Conservation (phyloP, 2,113 vertebrate species). For the Tragelaphus strepsiceros region DNA sequence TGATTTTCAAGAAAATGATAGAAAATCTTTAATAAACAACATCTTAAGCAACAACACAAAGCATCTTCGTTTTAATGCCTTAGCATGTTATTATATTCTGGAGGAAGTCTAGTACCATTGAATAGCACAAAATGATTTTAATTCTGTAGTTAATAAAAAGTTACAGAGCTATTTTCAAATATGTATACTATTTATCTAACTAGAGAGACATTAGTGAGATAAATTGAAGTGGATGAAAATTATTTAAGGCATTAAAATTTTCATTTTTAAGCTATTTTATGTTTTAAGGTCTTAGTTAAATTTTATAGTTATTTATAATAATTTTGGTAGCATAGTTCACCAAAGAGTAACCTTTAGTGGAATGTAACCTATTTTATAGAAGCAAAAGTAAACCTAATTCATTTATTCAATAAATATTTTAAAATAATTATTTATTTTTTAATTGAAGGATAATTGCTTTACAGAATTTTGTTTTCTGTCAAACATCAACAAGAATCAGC, state of each 20-base stretch:
- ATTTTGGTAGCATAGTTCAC: background rate
- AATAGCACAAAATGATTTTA: background rate
- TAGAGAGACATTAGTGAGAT: background rate
- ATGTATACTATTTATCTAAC: background rate
- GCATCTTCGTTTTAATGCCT: background rate
- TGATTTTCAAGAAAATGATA: background rate
- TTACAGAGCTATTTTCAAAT: background rate
- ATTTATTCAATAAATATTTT: constrained; percentile 25
- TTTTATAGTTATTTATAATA: background rate
- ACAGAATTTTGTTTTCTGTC: background rate
- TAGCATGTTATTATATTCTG: background rate
- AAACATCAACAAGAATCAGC: background rate
- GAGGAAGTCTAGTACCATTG: background rate
- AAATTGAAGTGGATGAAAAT: background rate
- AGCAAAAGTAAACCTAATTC: background rate
- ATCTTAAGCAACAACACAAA: background rate
- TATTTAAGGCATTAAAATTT: background rate
- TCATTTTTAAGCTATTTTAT: background rate
- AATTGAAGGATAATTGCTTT: background rate
- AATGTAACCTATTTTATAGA: background rate
- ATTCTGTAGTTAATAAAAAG: background rate
- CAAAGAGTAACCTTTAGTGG: background rate
- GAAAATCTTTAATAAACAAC: background rate
- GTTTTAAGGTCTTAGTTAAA: background rate
- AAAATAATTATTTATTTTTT: background rate